Conservation (phyloP, 2,113 vertebrate species). For the Prionailurus viverrinus region DNA sequence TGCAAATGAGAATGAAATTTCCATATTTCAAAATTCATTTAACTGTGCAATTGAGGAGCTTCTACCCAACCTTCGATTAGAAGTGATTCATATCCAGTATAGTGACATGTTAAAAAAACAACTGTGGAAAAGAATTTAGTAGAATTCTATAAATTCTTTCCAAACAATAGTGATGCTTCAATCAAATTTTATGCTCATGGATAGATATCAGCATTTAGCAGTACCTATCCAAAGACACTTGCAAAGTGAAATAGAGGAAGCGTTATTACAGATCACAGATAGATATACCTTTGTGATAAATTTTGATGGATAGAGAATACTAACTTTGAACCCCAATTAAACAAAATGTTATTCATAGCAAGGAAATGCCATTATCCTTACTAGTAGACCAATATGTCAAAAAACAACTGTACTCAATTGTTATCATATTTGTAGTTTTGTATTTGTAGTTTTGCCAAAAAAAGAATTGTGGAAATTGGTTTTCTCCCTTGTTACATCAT, state of each 20-base stretch:
- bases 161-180: neutral
- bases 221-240: neutral
- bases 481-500: neutral
- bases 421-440: neutral
- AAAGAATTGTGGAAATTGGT: neutral
- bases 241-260: neutral
- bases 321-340: neutral
- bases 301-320: neutral
- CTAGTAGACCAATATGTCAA: neutral
- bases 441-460: neutral
- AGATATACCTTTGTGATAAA: neutral
- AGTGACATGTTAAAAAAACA: neutral
- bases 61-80: neutral
- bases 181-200: neutral
- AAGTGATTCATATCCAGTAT: neutral
- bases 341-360: neutral
- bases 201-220: neutral
- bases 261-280: neutral
- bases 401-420: neutral
- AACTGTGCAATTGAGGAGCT: neutral
- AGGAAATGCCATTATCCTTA: neutral
- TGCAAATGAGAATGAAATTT: neutral
- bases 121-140: neutral
- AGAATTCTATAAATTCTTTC: constrained; percentile 4
- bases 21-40: neutral